phyloP scores from a whole-genome alignment of 2,888 invertebrate species.

The Andrena flavipes region DNA sequence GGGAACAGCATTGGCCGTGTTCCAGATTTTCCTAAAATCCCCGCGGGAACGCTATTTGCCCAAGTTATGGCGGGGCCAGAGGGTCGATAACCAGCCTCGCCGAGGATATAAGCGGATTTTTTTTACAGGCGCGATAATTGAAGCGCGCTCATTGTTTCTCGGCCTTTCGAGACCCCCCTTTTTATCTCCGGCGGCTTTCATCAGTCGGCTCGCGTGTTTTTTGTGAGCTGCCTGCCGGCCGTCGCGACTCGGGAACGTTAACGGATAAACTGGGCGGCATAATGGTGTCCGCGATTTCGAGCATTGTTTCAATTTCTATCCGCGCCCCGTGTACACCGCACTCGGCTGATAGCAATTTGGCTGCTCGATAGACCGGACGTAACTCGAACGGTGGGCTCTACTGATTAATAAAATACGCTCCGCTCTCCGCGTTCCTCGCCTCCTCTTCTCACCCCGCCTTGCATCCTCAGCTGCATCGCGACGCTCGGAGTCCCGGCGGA shows the following conservation, averaged over 20 bases:
- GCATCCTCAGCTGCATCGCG: background rate
- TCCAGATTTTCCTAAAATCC: slow-evolving; percentile 76
- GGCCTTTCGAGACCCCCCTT: slow-evolving; percentile 41
- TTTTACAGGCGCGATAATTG: slow-evolving; percentile 72
- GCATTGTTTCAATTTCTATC: slow-evolving; percentile 76
- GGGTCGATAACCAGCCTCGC: slow-evolving; percentile 78
- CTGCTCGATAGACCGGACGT: slow-evolving; percentile 57
- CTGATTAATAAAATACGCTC: slow-evolving; percentile 63
- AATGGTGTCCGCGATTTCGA: slow-evolving; percentile 71
- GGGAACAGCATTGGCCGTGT: slow-evolving; percentile 69
- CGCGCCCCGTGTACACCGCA: slow-evolving; percentile 55
- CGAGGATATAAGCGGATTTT: slow-evolving; percentile 74
- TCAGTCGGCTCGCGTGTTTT: slow-evolving; percentile 9
- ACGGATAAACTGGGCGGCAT: slow-evolving; percentile 75
- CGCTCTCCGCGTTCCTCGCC: slow-evolving; percentile 17
- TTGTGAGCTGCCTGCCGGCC: slow-evolving; percentile 30
- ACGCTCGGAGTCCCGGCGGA: background rate
- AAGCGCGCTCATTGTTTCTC: slow-evolving; percentile 67
- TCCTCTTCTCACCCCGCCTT: too few species aligned
- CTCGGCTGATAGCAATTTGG: slow-evolving; percentile 71
- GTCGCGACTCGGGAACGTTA: slow-evolving; percentile 58
- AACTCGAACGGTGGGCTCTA: slow-evolving; percentile 33
- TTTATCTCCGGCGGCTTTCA: slow-evolving; percentile 42
- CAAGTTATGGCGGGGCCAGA: slow-evolving; percentile 58
- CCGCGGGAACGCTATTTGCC: slow-evolving; percentile 66